Evolutionary conservation across 2,113 vertebrate species (phyloP), one percentile per base, ranked within the genome.

Genomic region (Entomyzon cyanotis): DNA sequence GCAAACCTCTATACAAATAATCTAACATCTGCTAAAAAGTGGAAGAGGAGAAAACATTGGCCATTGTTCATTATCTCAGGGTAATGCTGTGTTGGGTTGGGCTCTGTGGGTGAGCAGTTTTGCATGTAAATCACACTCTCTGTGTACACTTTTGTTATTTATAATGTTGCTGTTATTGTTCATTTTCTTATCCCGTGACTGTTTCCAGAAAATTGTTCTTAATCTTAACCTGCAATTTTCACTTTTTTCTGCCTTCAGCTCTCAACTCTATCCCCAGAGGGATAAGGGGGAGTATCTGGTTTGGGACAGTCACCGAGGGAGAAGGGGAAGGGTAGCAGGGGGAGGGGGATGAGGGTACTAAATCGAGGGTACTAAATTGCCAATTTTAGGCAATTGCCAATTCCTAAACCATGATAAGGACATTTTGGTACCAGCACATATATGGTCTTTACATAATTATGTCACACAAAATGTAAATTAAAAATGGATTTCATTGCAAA

Each of bases 221-320:
- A 47, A 41, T 53, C n/a, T 68, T 53, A 60, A 15, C 28, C n/a
- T 30, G 20, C 10, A 60, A 53, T 60, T 82, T 75, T 35, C n/a
- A 68, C 39, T 4, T 47, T 39, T 75, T 59, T 18, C 0, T 82
- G 47, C 16, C 39, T 68, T 59, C 13, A 30, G 4, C 59, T 89
- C 46, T 53, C 39, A 41, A 7, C 28, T 47, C 20, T 39, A 22
- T 60, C 23, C 19, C 7, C 46, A n/a, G 11, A 75, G 11, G 3
- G 9, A 25, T 46, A 53, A 68, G 20, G 4, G 11, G 6, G 7
- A 50, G 7, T 12, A 19, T 52, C 10, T 44, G 12, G 1, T 33
- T 37, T 81, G 37, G 18, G 18, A 20, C 5, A 37, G 31, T 9
- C 3, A 1, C 3, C 19, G 0, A 39, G 5, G 15, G 12, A 5